A percentile compares a stretch with the other conserved stretches of the same genome.
Evolutionary conservation across 2,797 vertebrate species (phyloP).

Genomic region (Clarias fuscus): DNA sequence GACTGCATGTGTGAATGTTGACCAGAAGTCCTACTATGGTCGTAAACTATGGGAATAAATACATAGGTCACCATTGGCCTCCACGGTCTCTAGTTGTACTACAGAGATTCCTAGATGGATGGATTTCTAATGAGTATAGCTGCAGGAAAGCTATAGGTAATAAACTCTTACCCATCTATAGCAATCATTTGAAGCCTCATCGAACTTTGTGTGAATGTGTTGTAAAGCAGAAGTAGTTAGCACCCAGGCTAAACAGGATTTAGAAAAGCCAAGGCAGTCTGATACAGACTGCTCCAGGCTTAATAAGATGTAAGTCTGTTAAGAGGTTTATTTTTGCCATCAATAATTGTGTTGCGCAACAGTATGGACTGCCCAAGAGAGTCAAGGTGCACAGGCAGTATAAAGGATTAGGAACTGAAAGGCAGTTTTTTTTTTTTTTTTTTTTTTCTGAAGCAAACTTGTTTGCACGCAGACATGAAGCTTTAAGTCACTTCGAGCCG

Average conservation of each 20-base stretch:
- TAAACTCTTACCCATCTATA: not conserved
- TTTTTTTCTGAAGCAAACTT: not conserved
- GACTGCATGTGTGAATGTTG: too few relatives aligned
- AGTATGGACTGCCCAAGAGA: slow-evolving; percentile 64
- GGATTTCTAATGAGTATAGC: not conserved
- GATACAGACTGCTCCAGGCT: slow-evolving; percentile 63
- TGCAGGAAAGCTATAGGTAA: not conserved
- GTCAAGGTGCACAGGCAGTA: slow-evolving; percentile 68
- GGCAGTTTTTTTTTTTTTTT: not conserved
- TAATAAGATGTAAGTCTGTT: slow-evolving; percentile 72
- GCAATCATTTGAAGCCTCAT: not conserved
- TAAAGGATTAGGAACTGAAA: slow-evolving; percentile 3
- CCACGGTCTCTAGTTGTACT: too few relatives aligned
- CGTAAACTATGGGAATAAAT: too few relatives aligned
- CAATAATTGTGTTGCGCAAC: slow-evolving; percentile 72
- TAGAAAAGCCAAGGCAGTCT: slow-evolving; percentile 68
- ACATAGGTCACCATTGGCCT: too few relatives aligned
- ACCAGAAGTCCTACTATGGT: too few relatives aligned
- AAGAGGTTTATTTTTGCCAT: slow-evolving; percentile 73
- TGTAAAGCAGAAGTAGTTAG: slow-evolving; percentile 21
- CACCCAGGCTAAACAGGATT: slow-evolving; percentile 38
- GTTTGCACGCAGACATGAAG: slow-evolving; percentile 12
- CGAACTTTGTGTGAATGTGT: slow-evolving; percentile 19
- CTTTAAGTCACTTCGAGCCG: slow-evolving; percentile 4
- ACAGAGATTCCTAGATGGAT: too few relatives aligned